These are phyloP conservation scores for Drosophila aff. DNA, from an alignment of 1,140 invertebrate genomes.

Conservation along the genomic window DNA sequence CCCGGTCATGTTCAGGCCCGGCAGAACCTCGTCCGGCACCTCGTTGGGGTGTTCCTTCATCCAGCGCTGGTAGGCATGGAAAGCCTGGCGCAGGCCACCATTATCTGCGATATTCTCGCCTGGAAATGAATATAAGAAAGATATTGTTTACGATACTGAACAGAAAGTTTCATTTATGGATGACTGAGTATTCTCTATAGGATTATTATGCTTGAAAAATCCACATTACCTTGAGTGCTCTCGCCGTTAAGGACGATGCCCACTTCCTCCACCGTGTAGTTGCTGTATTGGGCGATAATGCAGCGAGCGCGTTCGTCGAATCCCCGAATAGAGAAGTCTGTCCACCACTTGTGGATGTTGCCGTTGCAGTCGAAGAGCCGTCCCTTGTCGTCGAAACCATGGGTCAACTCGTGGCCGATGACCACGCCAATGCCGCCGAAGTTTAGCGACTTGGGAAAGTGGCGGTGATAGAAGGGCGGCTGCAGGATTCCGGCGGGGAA, in stretches of 20 bases:
- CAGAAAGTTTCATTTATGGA: neutral
- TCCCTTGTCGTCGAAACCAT: constrained; percentile 89
- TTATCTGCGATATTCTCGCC: constrained; percentile 97
- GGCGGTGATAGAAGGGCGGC: constrained; percentile 93
- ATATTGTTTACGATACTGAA: no score
- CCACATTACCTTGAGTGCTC: constrained; percentile 85
- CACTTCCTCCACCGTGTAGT: constrained; percentile 88
- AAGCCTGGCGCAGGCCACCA: constrained; percentile 94
- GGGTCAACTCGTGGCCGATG: constrained; percentile 90
- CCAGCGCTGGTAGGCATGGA: constrained; percentile 86
- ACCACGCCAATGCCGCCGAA: constrained; percentile 91
- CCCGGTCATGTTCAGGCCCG: constrained; percentile 90
- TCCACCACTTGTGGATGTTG: constrained; percentile 93
- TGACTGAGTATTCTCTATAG: neutral
- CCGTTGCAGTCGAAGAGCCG: constrained; percentile 89
- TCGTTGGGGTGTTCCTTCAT: constrained; percentile 56
- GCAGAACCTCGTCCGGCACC: constrained; percentile 87
- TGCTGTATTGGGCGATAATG: constrained; percentile 89
- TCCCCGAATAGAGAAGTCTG: constrained; percentile 87
- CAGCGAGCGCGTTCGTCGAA: constrained; percentile 91
- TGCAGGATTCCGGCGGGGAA: constrained; percentile 97
- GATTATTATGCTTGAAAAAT: neutral
- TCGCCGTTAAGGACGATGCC: constrained; percentile 86
- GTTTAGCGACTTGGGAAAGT: constrained; percentile 93
- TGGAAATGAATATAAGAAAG: neutral